Evolutionary conservation across 2,797 vertebrate genomes (phyloP).

Genomic region (Rhabdophis nuchalis): DNA sequence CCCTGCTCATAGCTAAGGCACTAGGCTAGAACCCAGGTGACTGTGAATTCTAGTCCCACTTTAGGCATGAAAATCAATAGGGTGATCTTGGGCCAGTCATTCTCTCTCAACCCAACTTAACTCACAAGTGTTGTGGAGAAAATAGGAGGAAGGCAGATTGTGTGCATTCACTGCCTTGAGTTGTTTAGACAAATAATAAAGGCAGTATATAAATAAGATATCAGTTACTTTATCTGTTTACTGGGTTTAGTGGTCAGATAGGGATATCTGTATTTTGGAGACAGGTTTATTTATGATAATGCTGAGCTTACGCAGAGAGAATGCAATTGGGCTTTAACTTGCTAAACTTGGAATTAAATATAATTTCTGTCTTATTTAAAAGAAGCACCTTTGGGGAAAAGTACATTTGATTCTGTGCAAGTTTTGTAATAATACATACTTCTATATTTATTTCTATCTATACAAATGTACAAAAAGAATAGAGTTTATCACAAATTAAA

Average conservation of each 20-base stretch:
- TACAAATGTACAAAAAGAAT: background rate
- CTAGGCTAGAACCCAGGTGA: too few species aligned
- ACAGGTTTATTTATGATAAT: background rate
- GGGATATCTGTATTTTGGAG: background rate
- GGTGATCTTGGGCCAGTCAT: too few species aligned
- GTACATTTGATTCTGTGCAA: background rate
- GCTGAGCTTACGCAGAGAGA: background rate
- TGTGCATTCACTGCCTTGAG: too few species aligned
- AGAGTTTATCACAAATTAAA: conserved; percentile 49
- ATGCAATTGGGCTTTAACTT: fast-evolving
- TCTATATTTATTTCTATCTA: background rate
- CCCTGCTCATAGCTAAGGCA: background rate
- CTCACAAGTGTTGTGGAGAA: too few species aligned
- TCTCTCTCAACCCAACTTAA: too few species aligned
- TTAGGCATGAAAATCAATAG: too few species aligned
- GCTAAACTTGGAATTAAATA: background rate
- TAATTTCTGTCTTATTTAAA: conserved; percentile 6
- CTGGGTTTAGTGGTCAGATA: background rate
- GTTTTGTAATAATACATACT: conserved; percentile 13
- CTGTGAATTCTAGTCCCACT: too few species aligned
- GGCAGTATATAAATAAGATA: background rate
- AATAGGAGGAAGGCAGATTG: too few species aligned
- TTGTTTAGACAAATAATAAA: too few species aligned
- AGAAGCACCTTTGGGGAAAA: background rate
- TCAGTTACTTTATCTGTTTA: background rate